phyloP scores from a whole-genome alignment of 2,113 vertebrate species.

The Balaeniceps rex region DNA sequence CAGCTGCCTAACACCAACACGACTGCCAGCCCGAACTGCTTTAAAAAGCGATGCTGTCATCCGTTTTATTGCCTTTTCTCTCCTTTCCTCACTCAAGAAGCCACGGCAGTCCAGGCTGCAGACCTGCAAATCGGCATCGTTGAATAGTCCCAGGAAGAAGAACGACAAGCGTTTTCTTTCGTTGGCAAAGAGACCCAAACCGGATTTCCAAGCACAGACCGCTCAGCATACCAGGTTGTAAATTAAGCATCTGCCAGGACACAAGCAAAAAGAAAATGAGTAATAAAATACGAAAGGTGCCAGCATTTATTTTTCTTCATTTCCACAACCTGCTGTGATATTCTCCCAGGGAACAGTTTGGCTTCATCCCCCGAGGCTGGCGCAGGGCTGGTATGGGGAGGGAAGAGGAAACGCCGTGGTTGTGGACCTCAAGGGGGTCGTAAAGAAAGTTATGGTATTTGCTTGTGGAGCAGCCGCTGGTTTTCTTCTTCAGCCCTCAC shows the following conservation, averaged over 20 bases:
- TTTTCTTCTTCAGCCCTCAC: background rate
- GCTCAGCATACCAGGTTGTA: background rate
- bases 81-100: background rate
- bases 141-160: background rate
- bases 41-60: background rate
- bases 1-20: background rate
- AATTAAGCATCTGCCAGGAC: background rate
- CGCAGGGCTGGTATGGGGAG: background rate
- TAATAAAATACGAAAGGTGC: background rate
- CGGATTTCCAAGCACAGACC: background rate
- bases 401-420: background rate
- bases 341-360: background rate
- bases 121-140: background rate
- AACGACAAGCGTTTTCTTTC: background rate
- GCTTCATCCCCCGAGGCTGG: background rate
- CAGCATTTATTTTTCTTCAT: background rate
- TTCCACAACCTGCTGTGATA: background rate
- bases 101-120: background rate
- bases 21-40: background rate
- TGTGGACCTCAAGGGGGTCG: background rate
- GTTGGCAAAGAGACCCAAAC: background rate
- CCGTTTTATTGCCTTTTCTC: background rate
- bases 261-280: background rate
- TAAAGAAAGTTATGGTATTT: background rate
- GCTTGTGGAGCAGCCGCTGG: background rate